These are phyloP conservation scores for Andricus grossulariae DNA, from an alignment of 1,140 invertebrate genomes.

Conservation along the genomic window DNA sequence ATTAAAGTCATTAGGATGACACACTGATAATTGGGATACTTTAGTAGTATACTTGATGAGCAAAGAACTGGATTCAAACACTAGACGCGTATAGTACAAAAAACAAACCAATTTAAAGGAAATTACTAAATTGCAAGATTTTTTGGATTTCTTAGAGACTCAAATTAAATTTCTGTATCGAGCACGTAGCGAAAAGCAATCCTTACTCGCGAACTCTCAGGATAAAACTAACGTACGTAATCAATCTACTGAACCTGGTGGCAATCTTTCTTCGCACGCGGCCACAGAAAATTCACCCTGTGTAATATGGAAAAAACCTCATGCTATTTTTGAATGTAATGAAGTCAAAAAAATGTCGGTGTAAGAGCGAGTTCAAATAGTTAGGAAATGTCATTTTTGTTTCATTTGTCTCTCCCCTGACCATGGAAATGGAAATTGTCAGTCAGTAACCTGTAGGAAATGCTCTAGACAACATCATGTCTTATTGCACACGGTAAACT, in stretches of 20 bases:
- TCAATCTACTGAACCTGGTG: slow-evolving; percentile 11
- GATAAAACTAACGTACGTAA: background rate
- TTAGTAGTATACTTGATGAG: too few relatives aligned
- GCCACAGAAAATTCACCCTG: too few relatives aligned
- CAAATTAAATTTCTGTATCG: slow-evolving; percentile 30
- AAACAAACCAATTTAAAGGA: too few relatives aligned
- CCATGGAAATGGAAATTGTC: slow-evolving; percentile 4
- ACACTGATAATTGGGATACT: too few relatives aligned
- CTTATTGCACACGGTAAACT: background rate
- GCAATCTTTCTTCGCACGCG: too few relatives aligned
- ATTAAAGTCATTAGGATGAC: too few relatives aligned
- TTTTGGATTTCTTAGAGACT: slow-evolving; percentile 30
- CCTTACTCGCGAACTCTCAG: background rate
- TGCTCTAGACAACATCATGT: background rate
- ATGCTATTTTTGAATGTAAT: background rate
- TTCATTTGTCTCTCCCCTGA: slow-evolving; percentile 18
- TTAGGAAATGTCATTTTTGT: slow-evolving; percentile 32
- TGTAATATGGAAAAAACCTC: background rate
- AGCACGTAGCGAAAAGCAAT: background rate
- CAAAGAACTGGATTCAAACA: too few relatives aligned
- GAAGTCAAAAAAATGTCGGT: background rate
- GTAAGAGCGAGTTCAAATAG: background rate
- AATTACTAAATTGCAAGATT: slow-evolving; percentile 17
- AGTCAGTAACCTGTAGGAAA: background rate
- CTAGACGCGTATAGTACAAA: too few relatives aligned